phyloP scores from a whole-genome alignment of 2,888 invertebrate species.

The Cheilosia impressa region DNA sequence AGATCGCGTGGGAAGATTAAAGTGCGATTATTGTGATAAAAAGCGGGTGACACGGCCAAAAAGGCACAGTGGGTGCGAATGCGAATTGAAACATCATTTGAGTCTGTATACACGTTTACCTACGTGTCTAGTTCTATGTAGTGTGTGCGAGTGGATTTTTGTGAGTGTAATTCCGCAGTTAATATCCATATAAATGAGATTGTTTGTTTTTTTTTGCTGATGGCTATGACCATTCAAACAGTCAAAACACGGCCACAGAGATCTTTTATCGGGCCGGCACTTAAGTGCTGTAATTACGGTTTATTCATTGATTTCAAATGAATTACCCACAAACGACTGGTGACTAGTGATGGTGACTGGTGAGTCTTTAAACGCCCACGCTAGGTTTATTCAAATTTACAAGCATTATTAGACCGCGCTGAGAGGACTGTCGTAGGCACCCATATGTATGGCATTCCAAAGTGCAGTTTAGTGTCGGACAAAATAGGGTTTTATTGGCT shows the following conservation, averaged over 20 bases:
- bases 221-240: conserved; percentile 23
- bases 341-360: too few relatives aligned
- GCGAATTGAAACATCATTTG: conserved; percentile 71
- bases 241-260: conserved; percentile 37
- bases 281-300: conserved; percentile 69
- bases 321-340: conserved; percentile 44
- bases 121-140: neutral
- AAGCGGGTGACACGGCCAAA: conserved; percentile 24
- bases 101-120: neutral
- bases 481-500: conserved; percentile 68
- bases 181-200: conserved; percentile 17
- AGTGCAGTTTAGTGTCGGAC: conserved; percentile 72
- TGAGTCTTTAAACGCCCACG: conserved; percentile 49
- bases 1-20: conserved; percentile 74
- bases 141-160: neutral
- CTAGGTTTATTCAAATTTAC: conserved; percentile 35
- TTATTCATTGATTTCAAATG: conserved; percentile 70
- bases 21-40: conserved; percentile 74
- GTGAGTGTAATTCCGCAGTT: neutral
- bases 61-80: conserved; percentile 53
- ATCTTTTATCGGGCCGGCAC: conserved; percentile 59
- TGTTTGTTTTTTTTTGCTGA: conserved; percentile 30
- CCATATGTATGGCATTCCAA: conserved; percentile 21
- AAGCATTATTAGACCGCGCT: neutral
- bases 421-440: neutral